phyloP scores from a whole-genome alignment of 2,888 invertebrate genomes.

The Dione vanillae region DNA sequence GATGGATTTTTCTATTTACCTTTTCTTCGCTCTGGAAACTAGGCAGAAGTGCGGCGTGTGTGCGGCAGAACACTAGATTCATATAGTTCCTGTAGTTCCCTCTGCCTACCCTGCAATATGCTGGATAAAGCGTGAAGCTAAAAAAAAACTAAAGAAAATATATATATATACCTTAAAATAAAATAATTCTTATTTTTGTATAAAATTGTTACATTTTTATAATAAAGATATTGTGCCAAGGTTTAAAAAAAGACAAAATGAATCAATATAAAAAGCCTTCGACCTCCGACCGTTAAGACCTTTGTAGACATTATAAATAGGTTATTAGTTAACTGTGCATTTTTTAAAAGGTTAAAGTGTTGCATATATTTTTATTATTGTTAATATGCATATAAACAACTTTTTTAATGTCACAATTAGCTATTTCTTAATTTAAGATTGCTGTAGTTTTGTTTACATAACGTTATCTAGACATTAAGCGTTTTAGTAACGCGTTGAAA shows the following conservation, averaged over 20 bases:
- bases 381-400: neutral
- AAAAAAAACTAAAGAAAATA: too few relatives aligned
- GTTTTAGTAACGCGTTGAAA: slow-evolving; percentile 46
- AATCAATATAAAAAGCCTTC: neutral
- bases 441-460: slow-evolving; percentile 31
- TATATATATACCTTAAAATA: too few relatives aligned
- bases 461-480: slow-evolving; percentile 36
- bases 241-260: slow-evolving; percentile 3
- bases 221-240: slow-evolving; percentile 10
- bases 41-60: too few relatives aligned
- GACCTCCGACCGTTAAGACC: slow-evolving; percentile 13
- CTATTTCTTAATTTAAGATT: slow-evolving; percentile 24
- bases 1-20: too few relatives aligned
- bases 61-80: too few relatives aligned
- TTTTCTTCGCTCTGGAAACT: too few relatives aligned
- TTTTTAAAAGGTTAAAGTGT: too few relatives aligned
- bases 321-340: neutral
- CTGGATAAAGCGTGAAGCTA: too few relatives aligned
- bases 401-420: slow-evolving; percentile 5
- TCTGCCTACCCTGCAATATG: too few relatives aligned
- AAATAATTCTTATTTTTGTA: neutral
- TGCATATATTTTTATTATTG: neutral
- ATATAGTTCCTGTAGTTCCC: too few relatives aligned
- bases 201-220: neutral
- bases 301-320: slow-evolving; percentile 6